A percentile compares a stretch with the other conserved stretches of the same genome.
phyloP scores from a whole-genome alignment of 2,888 invertebrate genomes.

The Stenchaetothrips biformis region DNA sequence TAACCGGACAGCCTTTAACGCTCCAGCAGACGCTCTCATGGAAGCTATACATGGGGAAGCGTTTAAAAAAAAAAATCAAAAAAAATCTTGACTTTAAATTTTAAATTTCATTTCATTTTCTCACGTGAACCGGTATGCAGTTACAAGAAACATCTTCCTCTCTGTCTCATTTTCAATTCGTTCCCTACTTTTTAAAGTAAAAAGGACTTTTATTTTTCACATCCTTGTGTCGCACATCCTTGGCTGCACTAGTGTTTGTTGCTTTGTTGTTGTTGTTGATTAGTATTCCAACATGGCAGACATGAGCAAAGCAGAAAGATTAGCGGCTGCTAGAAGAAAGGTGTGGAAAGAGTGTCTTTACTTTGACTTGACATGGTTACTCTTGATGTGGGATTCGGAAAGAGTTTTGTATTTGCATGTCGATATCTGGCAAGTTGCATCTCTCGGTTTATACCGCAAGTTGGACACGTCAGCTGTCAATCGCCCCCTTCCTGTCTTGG shows the following conservation, averaged over 20 bases:
- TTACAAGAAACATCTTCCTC: no score
- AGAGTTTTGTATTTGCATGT: not conserved
- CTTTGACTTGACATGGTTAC: no score
- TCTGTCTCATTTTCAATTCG: no score
- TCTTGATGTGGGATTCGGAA: no score
- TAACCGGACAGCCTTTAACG: no score
- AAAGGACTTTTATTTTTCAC: no score
- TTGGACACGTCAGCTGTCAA: conserved; percentile 22
- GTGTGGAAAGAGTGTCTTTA: not conserved
- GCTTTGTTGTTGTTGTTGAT: conserved; percentile 1
- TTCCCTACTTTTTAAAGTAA: no score
- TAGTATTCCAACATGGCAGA: conserved; percentile 21
- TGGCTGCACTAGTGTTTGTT: not conserved
- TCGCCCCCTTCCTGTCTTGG: not conserved
- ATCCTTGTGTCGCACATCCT: no score
- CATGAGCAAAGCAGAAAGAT: conserved; percentile 18
- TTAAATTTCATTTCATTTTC: not conserved
- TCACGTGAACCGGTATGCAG: no score
- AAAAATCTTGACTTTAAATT: not conserved
- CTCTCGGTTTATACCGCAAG: not conserved
- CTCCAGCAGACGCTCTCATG: not conserved
- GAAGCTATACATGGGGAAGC: not conserved
- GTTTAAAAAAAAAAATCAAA: not conserved
- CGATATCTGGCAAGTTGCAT: not conserved
- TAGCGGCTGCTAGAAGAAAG: conserved; percentile 12